phyloP scores from a whole-genome alignment of 2,797 vertebrate genomes.

The Eurystomus glaucurus region DNA sequence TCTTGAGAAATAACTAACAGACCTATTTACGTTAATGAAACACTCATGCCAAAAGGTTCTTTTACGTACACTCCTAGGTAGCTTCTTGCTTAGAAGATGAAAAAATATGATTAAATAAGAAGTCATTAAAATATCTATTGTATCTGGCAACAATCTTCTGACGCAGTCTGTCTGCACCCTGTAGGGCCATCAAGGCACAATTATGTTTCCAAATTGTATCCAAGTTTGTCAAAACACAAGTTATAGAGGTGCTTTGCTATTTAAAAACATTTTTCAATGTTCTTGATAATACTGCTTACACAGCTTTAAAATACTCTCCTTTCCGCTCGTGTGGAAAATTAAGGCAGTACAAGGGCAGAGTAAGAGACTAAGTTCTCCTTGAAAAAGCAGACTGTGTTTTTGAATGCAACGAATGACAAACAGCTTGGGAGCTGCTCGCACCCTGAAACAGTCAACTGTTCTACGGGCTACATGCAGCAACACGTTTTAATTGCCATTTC shows the following conservation, averaged over 20 bases:
- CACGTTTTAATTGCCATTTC: not conserved
- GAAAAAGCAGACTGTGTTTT: not conserved
- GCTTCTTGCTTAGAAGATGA: slow-evolving; percentile 33
- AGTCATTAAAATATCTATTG: slow-evolving; percentile 52
- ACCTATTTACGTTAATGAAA: slow-evolving; percentile 78
- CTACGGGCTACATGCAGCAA: not conserved
- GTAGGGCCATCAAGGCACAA: not conserved
- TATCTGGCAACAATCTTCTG: slow-evolving; percentile 29
- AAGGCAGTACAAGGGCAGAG: slow-evolving; percentile 15
- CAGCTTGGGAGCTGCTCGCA: not conserved
- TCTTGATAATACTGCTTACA: not conserved
- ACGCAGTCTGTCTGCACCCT: not conserved
- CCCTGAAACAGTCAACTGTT: not conserved
- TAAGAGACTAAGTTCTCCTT: not conserved
- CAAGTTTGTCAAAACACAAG: not conserved
- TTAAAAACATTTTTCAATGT: not conserved
- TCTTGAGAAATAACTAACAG: slow-evolving; percentile 77
- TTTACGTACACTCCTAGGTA: slow-evolving; percentile 43
- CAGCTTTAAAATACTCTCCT: slow-evolving; percentile 12
- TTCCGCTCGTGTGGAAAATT: slow-evolving; percentile 12
- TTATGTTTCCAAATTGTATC: not conserved
- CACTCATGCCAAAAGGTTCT: slow-evolving; percentile 69
- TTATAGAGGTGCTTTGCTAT: not conserved
- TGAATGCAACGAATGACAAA: not conserved
- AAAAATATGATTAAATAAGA: slow-evolving; percentile 42